Evolutionary conservation across 37 sponge, comb jelly and placozoan genomes (phyloP), one percentile per base, ranked within the genome.

Genomic region (Geodia barretti): DNA sequence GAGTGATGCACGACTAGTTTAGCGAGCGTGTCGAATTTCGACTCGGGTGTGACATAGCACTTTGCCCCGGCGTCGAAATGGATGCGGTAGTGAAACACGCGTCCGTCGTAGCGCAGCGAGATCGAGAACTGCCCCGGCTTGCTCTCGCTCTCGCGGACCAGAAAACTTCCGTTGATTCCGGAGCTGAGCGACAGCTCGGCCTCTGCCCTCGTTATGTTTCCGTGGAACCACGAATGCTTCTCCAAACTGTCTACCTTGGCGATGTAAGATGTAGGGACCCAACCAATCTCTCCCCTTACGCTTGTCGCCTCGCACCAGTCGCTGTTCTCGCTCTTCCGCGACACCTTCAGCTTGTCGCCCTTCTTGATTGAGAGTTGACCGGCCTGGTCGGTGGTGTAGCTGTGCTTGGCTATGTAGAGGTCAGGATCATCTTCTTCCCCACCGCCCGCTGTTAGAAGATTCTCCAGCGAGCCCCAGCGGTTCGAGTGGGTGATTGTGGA

Each of bases 61-160:
- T 92, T 72, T 5, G 62, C 64, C 4, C 61, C 58, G n/a, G 82
- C 26, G 60, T 85, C 86, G 0, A 42, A 30, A 75, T 92, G 87
- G 60, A 98, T 93, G 28, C 96, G 66, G 70, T 98, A 98, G 85
- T 98, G 98, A 65, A 88, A 98, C 59, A 93, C 93, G 21, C 91
- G 81, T 11, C 98, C 98, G 20, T 93, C 93, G 74, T 88, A 95
- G 34, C 98, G 82, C 40, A 98, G 86, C 2, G 96, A 95, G 33
- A 98, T 87, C 37, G 98, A 98, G 90, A 78, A 95, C 83, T 98
- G 98, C n/a, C 98, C 98, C 9, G 92, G 86, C 61, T 88, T 95
- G 83, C 95, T 95, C 85, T 98, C 98, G 47, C 98, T 98, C 84
- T 95, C 98, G 23, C 98, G 86, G 25, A 98, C 70, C n/a, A 97